Conservation (phyloP, 35 echinoderm and acorn worm species). For the Apostichopus californicus region DNA sequence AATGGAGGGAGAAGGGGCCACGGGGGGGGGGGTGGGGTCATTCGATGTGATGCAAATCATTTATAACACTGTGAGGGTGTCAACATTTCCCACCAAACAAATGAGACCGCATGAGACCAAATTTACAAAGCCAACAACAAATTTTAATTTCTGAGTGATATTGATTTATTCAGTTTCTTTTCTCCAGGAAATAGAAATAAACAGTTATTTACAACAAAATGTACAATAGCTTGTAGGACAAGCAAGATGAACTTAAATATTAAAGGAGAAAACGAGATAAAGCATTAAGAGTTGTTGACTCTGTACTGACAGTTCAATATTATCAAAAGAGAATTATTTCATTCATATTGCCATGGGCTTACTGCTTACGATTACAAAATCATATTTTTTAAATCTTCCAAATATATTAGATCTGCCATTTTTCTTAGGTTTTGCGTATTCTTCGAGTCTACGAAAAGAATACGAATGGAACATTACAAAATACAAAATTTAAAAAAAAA, state of each 20-base stretch:
- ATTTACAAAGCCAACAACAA: too few relatives aligned
- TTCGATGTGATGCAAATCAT: too few relatives aligned
- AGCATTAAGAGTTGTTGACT: not conserved
- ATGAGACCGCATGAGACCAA: too few relatives aligned
- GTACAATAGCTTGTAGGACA: constrained; percentile 29
- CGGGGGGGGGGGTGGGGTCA: too few relatives aligned
- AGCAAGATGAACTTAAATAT: constrained; percentile 8
- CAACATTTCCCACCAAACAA: too few relatives aligned
- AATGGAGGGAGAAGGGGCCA: not conserved
- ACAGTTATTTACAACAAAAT: constrained; percentile 10
- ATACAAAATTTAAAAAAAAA: constrained; percentile 12
- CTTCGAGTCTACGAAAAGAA: not conserved
- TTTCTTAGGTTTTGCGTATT: not conserved
- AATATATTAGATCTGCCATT: not conserved
- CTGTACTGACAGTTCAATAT: not conserved
- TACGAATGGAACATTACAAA: not conserved
- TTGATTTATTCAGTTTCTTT: constrained; percentile 24
- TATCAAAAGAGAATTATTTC: not conserved
- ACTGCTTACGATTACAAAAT: not conserved
- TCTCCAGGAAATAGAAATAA: constrained; percentile 48
- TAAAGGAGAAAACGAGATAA: not conserved
- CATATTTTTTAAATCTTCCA: not conserved
- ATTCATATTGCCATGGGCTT: not conserved
- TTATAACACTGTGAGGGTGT: too few relatives aligned
- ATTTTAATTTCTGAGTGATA: not conserved